A percentile compares a stretch with the other conserved stretches of the same genome.
phyloP scores from a whole-genome alignment of 2,797 vertebrate genomes.

The Nasua narica region DNA sequence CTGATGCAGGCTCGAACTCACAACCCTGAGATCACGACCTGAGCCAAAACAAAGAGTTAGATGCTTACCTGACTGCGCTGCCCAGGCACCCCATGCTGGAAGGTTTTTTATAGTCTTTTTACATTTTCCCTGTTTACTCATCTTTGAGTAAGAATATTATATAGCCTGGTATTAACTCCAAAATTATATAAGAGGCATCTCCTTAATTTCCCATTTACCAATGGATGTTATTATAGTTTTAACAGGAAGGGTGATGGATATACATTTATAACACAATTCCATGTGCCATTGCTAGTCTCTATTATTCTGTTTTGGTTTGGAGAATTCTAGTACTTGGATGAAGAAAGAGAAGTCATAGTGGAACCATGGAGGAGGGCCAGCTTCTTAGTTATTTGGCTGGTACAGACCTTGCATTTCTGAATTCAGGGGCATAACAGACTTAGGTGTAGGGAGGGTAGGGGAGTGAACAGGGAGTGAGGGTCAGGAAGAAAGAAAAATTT shows the following conservation, averaged over 20 bases:
- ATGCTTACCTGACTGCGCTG: neutral
- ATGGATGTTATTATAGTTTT: neutral
- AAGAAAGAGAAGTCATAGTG: neutral
- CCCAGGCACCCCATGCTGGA: neutral
- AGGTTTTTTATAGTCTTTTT: neutral
- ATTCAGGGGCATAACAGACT: neutral
- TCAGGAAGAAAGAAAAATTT: neutral
- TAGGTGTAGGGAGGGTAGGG: neutral
- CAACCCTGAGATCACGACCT: neutral
- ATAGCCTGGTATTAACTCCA: neutral
- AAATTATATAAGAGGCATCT: neutral
- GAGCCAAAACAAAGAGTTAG: neutral
- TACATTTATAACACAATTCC: constrained; percentile 12
- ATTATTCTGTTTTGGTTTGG: constrained; percentile 15
- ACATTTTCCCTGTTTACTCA: neutral
- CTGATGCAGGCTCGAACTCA: neutral
- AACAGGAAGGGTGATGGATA: neutral
- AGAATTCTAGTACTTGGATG: neutral
- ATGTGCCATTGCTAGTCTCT: neutral
- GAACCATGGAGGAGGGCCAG: neutral
- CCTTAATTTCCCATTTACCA: neutral
- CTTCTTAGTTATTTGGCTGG: neutral
- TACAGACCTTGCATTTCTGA: neutral
- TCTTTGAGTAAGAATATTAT: neutral
- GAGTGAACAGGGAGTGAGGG: neutral